These are phyloP conservation scores for Galerucella nymphaeae DNA, from an alignment of 2,888 invertebrate species.

Conservation along the genomic window DNA sequence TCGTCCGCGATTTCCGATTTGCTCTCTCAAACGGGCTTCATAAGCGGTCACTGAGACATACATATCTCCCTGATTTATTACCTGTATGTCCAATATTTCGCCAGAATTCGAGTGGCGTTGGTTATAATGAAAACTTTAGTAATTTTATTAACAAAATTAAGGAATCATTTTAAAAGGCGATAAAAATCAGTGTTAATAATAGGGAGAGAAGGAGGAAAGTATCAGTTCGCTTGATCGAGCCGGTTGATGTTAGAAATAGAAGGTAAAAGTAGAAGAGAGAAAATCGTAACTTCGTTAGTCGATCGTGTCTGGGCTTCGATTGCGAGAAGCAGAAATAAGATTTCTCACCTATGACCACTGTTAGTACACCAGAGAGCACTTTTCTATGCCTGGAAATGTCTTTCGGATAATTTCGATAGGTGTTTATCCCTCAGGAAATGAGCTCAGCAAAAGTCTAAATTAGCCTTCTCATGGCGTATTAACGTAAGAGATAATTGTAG, in stretches of 20 bases:
- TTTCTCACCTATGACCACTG: constrained; percentile 62
- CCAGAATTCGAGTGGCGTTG: constrained; percentile 22
- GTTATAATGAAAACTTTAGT: background rate
- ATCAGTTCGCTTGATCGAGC: constrained; percentile 41
- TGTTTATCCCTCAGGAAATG: constrained; percentile 53
- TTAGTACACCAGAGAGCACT: constrained; percentile 45
- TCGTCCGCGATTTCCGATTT: constrained; percentile 41
- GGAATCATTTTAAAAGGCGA: constrained; percentile 17
- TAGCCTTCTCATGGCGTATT: constrained; percentile 46
- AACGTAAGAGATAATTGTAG: constrained; percentile 16
- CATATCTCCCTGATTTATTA: constrained; percentile 53
- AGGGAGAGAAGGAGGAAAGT: constrained; percentile 6
- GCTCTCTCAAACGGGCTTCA: constrained; percentile 45
- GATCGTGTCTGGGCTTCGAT: constrained; percentile 63
- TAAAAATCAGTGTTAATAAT: constrained; percentile 11
- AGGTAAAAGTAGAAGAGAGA: constrained; percentile 21
- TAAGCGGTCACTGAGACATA: constrained; percentile 50
- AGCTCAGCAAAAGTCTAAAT: constrained; percentile 53
- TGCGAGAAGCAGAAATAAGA: constrained; percentile 62
- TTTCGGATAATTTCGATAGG: constrained; percentile 35
- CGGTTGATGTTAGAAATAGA: constrained; percentile 42
- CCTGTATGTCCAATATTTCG: constrained; percentile 48
- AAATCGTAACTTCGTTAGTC: constrained; percentile 61
- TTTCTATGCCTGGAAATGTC: constrained; percentile 39
- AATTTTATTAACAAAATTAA: background rate